phyloP scores from a whole-genome alignment of 1,140 invertebrate genomes.

The Melanaphis sacchari region DNA sequence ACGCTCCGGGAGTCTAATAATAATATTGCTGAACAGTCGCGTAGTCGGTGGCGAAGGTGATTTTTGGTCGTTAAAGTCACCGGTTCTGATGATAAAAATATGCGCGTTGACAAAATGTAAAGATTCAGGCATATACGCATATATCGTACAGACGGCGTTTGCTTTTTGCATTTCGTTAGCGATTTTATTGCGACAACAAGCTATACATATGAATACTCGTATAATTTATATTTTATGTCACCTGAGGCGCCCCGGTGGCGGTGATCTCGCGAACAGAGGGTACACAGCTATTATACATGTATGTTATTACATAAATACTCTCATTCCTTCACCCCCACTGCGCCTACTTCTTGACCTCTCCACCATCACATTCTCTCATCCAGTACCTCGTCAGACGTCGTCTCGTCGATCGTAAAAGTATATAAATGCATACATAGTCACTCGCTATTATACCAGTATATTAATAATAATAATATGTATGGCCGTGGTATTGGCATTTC shows the following conservation, averaged over 20 bases:
- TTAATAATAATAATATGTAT: neutral
- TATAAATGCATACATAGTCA: slow-evolving; percentile 11
- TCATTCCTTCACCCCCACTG: neutral
- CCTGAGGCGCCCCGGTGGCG: slow-evolving; percentile 33
- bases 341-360: neutral
- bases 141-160: neutral
- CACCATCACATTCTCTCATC: neutral
- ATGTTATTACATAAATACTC: neutral
- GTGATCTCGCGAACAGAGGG: neutral
- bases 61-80: slow-evolving; percentile 41
- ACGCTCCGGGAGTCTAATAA: neutral
- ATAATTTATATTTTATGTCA: slow-evolving; percentile 48
- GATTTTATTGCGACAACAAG: neutral
- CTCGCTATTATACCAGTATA: neutral
- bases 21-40: neutral
- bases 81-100: neutral
- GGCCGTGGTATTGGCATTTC: neutral
- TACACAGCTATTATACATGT: neutral
- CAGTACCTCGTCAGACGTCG: neutral
- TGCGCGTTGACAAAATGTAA: neutral
- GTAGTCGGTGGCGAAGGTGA: neutral
- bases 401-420: slow-evolving; percentile 31
- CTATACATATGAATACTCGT: neutral
- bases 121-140: neutral
- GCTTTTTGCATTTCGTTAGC: neutral